These are phyloP conservation scores for Drosophila mulleri DNA, from an alignment of 2,888 invertebrate species.

Conservation along the genomic window DNA sequence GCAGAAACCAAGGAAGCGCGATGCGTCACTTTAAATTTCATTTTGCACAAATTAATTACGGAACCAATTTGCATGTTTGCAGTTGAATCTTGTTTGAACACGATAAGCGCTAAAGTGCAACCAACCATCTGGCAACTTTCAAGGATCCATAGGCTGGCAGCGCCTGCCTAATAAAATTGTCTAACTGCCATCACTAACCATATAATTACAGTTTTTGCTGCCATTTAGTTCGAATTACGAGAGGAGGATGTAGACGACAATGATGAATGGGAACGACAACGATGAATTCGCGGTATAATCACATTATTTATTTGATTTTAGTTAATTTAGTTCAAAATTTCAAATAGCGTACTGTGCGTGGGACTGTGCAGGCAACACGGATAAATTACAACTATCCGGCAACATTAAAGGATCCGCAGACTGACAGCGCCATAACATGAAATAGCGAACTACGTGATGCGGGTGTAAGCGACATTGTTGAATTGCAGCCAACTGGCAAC, in stretches of 20 bases:
- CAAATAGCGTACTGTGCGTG: too few species aligned
- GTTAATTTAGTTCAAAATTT: too few species aligned
- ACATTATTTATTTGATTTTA: too few species aligned
- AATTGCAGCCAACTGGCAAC: too few species aligned
- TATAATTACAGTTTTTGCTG: too few species aligned
- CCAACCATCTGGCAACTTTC: slow-evolving; percentile 3
- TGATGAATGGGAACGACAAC: too few species aligned
- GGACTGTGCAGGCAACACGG: not conserved
- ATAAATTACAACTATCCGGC: not conserved
- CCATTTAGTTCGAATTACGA: not conserved
- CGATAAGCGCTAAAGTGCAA: not conserved
- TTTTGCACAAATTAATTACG: slow-evolving; percentile 42
- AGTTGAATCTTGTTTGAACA: slow-evolving; percentile 12
- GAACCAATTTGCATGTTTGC: slow-evolving; percentile 35
- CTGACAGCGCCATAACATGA: not conserved
- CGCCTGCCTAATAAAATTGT: not conserved
- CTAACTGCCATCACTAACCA: too few species aligned
- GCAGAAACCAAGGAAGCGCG: slow-evolving; percentile 40
- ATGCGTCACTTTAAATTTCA: slow-evolving; percentile 9
- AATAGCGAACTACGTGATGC: too few species aligned
- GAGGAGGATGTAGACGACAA: not conserved
- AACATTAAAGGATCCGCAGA: not conserved
- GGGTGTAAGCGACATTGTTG: too few species aligned
- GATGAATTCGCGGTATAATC: too few species aligned
- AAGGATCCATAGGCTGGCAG: slow-evolving; percentile 7